phyloP scores from a whole-genome alignment of 2,888 invertebrate species.

The Hemistola chrysoprasaria region DNA sequence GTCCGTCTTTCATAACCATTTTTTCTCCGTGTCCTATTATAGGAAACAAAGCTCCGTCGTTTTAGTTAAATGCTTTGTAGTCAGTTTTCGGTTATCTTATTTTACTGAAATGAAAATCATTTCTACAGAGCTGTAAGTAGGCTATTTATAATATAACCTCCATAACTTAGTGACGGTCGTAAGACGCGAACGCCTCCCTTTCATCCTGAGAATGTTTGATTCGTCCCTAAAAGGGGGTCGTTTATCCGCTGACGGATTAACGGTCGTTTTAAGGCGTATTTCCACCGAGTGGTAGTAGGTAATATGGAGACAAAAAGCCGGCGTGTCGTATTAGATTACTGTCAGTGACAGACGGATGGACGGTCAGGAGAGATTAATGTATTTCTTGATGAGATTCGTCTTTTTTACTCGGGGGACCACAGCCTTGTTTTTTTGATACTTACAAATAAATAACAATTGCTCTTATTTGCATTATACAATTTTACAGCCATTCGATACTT shows the following conservation, averaged over 20 bases:
- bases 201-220: conserved; percentile 54
- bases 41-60: conserved; percentile 35
- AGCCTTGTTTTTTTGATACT: conserved; percentile 53
- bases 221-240: conserved; percentile 54
- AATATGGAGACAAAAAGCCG: conserved; percentile 76
- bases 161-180: conserved; percentile 26
- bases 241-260: conserved; percentile 64
- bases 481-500: no score
- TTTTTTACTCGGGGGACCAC: conserved; percentile 49
- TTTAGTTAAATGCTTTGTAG: conserved; percentile 29
- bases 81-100: conserved; percentile 18
- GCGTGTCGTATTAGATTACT: conserved; percentile 81
- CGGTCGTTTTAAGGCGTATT: conserved; percentile 66
- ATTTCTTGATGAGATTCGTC: conserved; percentile 74
- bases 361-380: conserved; percentile 76
- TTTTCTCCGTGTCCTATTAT: conserved; percentile 40
- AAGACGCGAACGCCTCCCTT: conserved; percentile 40
- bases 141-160: conserved; percentile 25
- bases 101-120: conserved; percentile 22
- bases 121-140: conserved; percentile 25
- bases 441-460: conserved; percentile 63
- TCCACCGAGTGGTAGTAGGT: conserved; percentile 64
- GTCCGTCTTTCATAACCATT: conserved; percentile 44
- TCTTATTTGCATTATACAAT: conserved; percentile 57
- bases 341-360: conserved; percentile 76